A percentile compares a stretch with the other conserved stretches of the same genome.
phyloP scores from a whole-genome alignment of 2,113 vertebrate species.

The Protomyctophum bolini region DNA sequence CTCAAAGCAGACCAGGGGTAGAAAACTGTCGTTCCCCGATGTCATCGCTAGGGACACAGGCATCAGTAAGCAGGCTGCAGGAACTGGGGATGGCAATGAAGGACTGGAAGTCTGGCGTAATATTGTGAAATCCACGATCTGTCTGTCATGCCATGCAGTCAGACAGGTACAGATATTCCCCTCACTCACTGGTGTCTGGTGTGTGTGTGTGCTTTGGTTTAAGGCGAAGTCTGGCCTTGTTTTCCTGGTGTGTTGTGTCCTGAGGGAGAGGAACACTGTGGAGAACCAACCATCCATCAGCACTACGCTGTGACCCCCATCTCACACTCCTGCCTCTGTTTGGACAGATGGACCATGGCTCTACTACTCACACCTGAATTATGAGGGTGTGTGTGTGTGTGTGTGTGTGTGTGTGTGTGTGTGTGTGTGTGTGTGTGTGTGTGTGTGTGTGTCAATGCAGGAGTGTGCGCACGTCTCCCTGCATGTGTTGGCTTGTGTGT shows the following conservation, averaged over 20 bases:
- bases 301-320: slow-evolving; percentile 55
- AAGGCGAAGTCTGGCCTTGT: slow-evolving; percentile 63
- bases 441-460: neutral
- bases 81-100: too few species aligned
- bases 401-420: neutral
- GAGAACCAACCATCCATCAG: slow-evolving; percentile 47
- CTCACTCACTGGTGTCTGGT: slow-evolving; percentile 4
- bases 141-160: too few species aligned
- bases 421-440: neutral
- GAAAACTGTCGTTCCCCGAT: too few species aligned
- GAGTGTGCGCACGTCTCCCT: neutral
- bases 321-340: slow-evolving; percentile 65
- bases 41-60: too few species aligned
- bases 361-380: slow-evolving; percentile 57
- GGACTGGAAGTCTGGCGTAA: too few species aligned
- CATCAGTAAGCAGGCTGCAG: too few species aligned
- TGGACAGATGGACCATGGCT: slow-evolving; percentile 72
- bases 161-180: slow-evolving; percentile 21
- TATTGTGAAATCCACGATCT: too few species aligned
- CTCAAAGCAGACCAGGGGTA: too few species aligned
- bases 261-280: neutral
- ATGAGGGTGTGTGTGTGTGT: slow-evolving; percentile 38
- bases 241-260: slow-evolving; percentile 44
- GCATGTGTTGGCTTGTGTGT: too few species aligned
- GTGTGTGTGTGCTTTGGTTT: slow-evolving; percentile 42